Base-by-base conservation (phyloP, 2,113 vertebrate species). In the Morone saxatilis region DNA sequence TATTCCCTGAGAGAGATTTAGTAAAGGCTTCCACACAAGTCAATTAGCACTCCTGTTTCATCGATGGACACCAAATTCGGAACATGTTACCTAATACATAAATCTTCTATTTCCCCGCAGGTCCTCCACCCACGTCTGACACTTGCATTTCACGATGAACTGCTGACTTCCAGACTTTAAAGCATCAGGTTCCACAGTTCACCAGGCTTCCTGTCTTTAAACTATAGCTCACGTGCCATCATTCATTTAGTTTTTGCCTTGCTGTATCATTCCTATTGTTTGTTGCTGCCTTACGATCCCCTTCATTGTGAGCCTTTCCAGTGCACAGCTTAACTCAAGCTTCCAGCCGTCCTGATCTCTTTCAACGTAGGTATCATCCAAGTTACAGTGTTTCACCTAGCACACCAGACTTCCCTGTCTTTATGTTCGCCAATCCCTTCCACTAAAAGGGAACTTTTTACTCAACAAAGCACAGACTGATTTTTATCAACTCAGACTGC, bases 61-160 rank as follows among this genome's bases (percentile, higher is more conserved):
- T n/a, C n/a, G n/a, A n/a, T n/a, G n/a, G n/a, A n/a, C n/a, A n/a
- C n/a, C n/a, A n/a, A n/a, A n/a, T n/a, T n/a, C n/a, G n/a, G n/a
- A n/a, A n/a, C n/a, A n/a, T n/a, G n/a, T n/a, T n/a, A n/a, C n/a
- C n/a, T n/a, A n/a, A n/a, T 80, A 53, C 19, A 17, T 41, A 61
- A 22, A 65, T 79, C 43, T 71, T n/a, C n/a, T 2, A 38, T 50
- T 56, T 78, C 8, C 51, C 8, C 51, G 51, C 54, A 40, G 74
- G 68, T 50, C n/a, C n/a, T n/a, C n/a, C n/a, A n/a, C n/a, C n/a
- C n/a, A n/a, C n/a, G 53, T 73, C 51, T 77, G 72, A 86, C 80
- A 75, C 48, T 66, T 84, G 43, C 14, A 73, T 87, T 89, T 83
- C 68, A 83, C 62, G n/a, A n/a, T n/a, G n/a, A n/a, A n/a, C n/a